Conservation (phyloP, 92 coral and sea anemone genomes). For the Porites evermanni region DNA sequence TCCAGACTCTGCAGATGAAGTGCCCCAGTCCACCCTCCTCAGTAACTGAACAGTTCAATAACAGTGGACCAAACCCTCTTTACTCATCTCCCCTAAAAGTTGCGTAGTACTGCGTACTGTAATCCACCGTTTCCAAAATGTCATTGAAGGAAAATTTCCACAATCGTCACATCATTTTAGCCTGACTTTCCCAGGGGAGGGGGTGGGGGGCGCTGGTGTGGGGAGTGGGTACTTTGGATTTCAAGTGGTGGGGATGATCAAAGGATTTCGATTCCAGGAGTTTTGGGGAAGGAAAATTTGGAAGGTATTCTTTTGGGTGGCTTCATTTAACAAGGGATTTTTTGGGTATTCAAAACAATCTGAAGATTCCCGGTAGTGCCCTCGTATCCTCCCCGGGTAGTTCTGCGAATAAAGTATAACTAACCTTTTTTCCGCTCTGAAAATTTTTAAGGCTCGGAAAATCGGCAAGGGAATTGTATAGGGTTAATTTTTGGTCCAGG, state of each 20-base stretch:
- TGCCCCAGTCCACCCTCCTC: conserved; percentile 9
- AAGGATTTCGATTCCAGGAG: background rate
- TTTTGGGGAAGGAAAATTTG: background rate
- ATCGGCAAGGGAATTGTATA: too few species aligned
- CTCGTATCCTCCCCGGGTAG: background rate
- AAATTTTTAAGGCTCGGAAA: background rate
- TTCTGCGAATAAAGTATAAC: background rate
- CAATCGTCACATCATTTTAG: too few species aligned
- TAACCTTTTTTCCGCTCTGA: background rate
- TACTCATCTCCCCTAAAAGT: too few species aligned
- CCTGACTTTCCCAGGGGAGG: background rate
- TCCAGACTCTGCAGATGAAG: background rate
- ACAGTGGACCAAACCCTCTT: background rate
- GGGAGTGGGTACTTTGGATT: background rate
- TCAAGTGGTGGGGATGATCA: background rate
- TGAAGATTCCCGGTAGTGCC: background rate
- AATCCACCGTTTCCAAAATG: too few species aligned
- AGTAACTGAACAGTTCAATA: background rate
- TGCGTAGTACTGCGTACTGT: too few species aligned
- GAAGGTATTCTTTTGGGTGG: background rate
- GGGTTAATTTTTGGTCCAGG: too few species aligned
- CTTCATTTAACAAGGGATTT: background rate
- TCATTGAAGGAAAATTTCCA: too few species aligned
- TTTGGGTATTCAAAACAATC: background rate
- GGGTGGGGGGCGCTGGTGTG: background rate